Conservation (phyloP, 2,888 invertebrate species). For the Nesidiocoris tenuis region DNA sequence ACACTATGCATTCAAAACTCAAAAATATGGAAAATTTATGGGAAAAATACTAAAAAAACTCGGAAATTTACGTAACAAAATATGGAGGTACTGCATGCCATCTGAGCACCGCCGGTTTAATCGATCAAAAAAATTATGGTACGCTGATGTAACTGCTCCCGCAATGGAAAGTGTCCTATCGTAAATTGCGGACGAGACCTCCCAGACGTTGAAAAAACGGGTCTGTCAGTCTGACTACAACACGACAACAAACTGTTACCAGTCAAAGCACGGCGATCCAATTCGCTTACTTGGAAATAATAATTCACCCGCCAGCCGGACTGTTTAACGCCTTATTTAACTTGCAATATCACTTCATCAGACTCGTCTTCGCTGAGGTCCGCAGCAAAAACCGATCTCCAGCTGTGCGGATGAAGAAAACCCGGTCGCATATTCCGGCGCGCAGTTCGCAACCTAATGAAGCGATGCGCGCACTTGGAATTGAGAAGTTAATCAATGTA, state of each 20-base stretch:
- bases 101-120: neutral
- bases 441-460: neutral
- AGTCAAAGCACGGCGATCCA: neutral
- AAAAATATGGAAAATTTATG: neutral
- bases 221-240: neutral
- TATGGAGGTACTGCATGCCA: neutral
- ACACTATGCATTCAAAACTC: too few relatives aligned
- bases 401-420: neutral
- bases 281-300: neutral
- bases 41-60: too few relatives aligned
- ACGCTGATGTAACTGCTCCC: too few relatives aligned
- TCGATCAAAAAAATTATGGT: too few relatives aligned
- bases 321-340: constrained; percentile 20
- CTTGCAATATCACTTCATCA: constrained; percentile 35
- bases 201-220: neutral
- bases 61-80: too few relatives aligned
- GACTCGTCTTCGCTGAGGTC: neutral
- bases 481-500: neutral
- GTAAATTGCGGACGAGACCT: neutral
- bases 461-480: neutral
- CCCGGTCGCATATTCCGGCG: neutral
- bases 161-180: neutral
- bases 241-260: too few relatives aligned
- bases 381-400: neutral
- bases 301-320: neutral